Percentiles rank a stretch among this genome's conserved stretches.
Conservation (phyloP, 2,797 vertebrate genomes). For the Rhinoraja longicauda region DNA sequence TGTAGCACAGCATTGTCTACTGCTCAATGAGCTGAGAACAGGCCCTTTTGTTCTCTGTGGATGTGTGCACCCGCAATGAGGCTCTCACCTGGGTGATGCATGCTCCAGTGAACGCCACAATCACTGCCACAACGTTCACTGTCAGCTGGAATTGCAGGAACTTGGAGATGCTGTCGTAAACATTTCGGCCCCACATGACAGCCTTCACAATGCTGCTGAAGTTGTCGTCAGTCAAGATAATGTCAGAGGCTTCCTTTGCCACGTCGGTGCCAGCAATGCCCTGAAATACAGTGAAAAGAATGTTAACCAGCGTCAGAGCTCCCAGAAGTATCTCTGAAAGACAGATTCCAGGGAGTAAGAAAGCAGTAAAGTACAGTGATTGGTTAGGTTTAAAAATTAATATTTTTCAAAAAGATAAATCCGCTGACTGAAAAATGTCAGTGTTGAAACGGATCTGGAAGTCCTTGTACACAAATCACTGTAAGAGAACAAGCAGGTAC, state of each 20-base stretch:
- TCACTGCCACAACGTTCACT: constrained; percentile 92
- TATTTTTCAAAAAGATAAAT: not conserved
- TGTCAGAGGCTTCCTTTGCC: constrained; percentile 95
- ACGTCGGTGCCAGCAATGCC: constrained; percentile 95
- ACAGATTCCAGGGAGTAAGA: not conserved
- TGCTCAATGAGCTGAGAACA: not conserved
- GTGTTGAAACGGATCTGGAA: no score
- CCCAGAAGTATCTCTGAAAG: not conserved
- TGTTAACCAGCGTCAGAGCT: not conserved
- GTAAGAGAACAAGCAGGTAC: no score
- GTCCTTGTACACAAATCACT: no score
- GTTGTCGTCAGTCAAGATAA: constrained; percentile 95
- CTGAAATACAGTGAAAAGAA: constrained; percentile 52
- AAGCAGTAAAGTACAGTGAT: not conserved
- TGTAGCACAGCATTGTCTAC: not conserved
- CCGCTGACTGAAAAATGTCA: not conserved
- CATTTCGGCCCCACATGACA: constrained; percentile 96
- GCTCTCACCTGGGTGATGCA: constrained; percentile 89
- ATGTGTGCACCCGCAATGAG: not conserved
- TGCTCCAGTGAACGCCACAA: constrained; percentile 92
- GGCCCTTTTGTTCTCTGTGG: not conserved
- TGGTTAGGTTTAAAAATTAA: not conserved
- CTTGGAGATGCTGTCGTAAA: constrained; percentile 97
- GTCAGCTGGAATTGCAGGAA: constrained; percentile 98
- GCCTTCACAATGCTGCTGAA: constrained; percentile 97